Percentiles rank a stretch among this genome's conserved stretches.
phyloP scores from a whole-genome alignment of 2,797 vertebrate species.

The Neomorphus geoffroyi region DNA sequence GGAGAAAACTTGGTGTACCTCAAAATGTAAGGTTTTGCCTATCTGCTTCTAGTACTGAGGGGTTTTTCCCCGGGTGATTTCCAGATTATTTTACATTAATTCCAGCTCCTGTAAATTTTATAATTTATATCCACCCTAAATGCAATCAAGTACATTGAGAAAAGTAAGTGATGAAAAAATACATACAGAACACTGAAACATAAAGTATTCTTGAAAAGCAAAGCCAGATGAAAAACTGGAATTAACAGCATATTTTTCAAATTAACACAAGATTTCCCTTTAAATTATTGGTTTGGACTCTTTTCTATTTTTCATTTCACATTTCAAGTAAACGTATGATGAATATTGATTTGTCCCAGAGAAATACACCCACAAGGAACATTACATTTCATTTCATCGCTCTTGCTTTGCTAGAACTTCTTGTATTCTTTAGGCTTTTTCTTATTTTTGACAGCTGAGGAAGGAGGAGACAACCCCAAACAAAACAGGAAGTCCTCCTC shows the following conservation, averaged over 20 bases:
- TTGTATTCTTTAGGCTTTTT: background rate
- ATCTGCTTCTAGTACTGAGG: background rate
- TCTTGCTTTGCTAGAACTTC: background rate
- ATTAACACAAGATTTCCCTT: background rate
- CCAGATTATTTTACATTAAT: background rate
- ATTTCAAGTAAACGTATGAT: background rate
- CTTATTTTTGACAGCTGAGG: background rate
- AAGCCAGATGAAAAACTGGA: background rate
- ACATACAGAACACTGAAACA: background rate
- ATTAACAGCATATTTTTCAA: background rate
- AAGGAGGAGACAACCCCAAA: background rate
- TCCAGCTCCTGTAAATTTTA: background rate
- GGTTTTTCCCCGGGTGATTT: background rate
- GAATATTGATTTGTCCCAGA: background rate
- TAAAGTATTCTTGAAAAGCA: background rate
- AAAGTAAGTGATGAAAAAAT: background rate
- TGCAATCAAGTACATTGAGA: background rate
- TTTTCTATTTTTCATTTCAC: background rate
- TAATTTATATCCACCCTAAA: background rate
- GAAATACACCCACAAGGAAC: background rate
- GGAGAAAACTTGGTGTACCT: background rate
- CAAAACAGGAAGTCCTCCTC: background rate
- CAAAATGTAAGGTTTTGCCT: background rate
- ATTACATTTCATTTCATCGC: background rate
- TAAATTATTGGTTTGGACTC: background rate